A percentile compares a stretch with the other conserved stretches of the same genome.
Conservation (phyloP, 2,113 vertebrate genomes). For the Triplophysa dalaica region DNA sequence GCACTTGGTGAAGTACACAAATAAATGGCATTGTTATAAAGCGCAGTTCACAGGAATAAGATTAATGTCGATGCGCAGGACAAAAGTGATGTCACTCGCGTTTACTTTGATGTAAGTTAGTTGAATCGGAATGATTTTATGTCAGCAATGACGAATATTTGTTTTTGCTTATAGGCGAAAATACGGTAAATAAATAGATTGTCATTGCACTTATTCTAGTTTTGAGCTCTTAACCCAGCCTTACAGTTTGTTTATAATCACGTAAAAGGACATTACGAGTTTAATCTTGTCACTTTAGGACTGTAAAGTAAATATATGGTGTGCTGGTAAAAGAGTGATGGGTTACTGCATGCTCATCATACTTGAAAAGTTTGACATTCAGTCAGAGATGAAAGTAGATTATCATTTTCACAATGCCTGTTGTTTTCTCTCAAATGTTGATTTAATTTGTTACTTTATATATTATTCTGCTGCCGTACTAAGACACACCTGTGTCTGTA, state of each 20-base stretch:
- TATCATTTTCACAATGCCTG: too few relatives aligned
- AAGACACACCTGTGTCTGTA: neutral
- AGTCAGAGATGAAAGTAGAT: too few relatives aligned
- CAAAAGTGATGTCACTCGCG: neutral
- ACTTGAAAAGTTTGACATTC: neutral
- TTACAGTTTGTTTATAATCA: neutral
- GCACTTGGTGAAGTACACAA: too few relatives aligned
- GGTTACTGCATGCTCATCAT: neutral
- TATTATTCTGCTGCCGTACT: neutral
- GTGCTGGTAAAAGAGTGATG: neutral
- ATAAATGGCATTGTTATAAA: neutral
- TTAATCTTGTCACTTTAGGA: neutral
- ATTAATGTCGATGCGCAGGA: neutral
- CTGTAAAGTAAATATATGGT: constrained; percentile 7
- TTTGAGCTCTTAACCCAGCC: neutral
- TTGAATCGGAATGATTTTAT: neutral
- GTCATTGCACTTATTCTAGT: too few relatives aligned
- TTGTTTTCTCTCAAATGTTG: neutral
- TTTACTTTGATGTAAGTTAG: neutral
- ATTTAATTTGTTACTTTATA: neutral
- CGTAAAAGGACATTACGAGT: neutral
- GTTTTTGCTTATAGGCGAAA: neutral
- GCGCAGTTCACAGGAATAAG: neutral
- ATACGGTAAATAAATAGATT: neutral
- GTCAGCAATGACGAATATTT: neutral